Base-by-base conservation (phyloP, 2,888 invertebrate genomes). In the Apomyelois bistriatella region DNA sequence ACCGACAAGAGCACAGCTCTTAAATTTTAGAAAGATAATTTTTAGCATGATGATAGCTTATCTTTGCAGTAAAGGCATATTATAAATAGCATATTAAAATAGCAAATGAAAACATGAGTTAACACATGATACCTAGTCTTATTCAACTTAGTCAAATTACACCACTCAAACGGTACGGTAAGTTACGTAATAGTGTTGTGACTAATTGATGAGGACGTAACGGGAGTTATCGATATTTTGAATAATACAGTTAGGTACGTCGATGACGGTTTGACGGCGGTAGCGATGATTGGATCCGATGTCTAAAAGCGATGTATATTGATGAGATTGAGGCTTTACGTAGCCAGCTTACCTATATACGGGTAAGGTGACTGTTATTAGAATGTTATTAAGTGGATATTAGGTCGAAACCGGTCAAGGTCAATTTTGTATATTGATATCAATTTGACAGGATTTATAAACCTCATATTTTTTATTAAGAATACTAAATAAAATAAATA, bases 201-300 rank as follows among this genome's bases (percentile, higher is more conserved):
- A 55, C 52, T 59, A 62, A 68, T 67, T 69, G 68, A 72, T 70
- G 65, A 59, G 58, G 57, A 53, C 51, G 56, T 53, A 54, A 17
- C 36, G 22, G 15, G 49, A 56, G 58, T 60, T 65, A 61, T 66
- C 65, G 66, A 65, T 64, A 54, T 53, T 54, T 59, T 58, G 63
- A 71, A 69, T 71, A 70, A 67, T 64, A 59, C 51, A 64, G 54
- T 55, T 50, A 48, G 52, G 52, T 54, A 48, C 53, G 48, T 53
- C 54, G 60, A 65, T 61, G 61, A 58, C 61, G 61, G 59, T 54
- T 52, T 36, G 57, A 58, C 53, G 52, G 55, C 52, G 54, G 54
- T 56, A n/a, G 13, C 58, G 58, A 61, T 66, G 63, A 66, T 65
- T 65, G 64, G 63, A 64, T 65, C 62, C 63, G 57, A 59, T 61